Percentiles rank a stretch among this genome's conserved stretches.
Conservation (phyloP, 1,140 invertebrate genomes). For the Helicoverpa armigera region DNA sequence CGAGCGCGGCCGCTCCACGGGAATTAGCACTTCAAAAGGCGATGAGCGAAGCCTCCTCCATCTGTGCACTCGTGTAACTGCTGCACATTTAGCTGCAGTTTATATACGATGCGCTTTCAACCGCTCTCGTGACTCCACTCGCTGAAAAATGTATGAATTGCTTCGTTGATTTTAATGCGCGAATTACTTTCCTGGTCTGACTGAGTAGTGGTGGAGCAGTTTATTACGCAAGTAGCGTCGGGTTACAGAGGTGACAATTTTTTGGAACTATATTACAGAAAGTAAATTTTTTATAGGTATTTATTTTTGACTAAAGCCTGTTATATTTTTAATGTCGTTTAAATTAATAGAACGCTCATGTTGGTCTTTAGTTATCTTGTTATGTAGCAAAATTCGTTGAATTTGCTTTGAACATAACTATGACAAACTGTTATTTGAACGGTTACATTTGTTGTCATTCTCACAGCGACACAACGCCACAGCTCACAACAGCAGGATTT, state of each 20-base stretch:
- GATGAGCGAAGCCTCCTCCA: neutral
- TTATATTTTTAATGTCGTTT: too few species aligned
- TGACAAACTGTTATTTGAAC: too few species aligned
- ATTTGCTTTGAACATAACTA: too few species aligned
- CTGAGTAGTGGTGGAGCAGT: neutral
- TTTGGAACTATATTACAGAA: neutral
- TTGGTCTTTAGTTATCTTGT: too few species aligned
- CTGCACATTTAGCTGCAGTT: conserved; percentile 20
- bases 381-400: too few species aligned
- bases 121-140: conserved; percentile 7
- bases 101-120: conserved; percentile 32
- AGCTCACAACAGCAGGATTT: too few species aligned
- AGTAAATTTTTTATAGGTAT: too few species aligned
- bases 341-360: too few species aligned
- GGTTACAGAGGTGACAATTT: neutral
- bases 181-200: neutral
- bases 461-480: too few species aligned
- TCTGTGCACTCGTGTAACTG: conserved; percentile 18
- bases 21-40: conserved; percentile 43
- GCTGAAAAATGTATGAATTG: neutral
- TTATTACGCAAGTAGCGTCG: neutral
- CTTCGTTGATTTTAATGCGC: conserved; percentile 10
- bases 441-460: too few species aligned
- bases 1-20: neutral
- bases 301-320: too few species aligned